These are phyloP conservation scores for Anguilla japonica DNA, from an alignment of 2,113 vertebrate species.

Conservation along the genomic window DNA sequence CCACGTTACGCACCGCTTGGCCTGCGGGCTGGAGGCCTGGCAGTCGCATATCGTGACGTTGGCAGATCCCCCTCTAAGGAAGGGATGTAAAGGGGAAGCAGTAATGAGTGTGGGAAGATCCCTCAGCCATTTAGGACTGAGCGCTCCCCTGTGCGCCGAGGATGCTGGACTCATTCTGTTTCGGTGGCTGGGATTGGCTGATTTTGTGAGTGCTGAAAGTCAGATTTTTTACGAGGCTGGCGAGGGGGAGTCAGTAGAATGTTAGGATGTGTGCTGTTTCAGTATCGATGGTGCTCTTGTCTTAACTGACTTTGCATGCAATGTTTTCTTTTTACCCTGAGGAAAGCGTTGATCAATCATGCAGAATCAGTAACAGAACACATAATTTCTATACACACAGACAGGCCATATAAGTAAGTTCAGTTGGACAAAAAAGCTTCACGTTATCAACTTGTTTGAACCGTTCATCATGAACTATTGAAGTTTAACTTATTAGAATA, in stretches of 20 bases:
- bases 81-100: slow-evolving; percentile 33
- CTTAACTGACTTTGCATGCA: background rate
- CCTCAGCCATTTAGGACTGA: background rate
- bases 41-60: background rate
- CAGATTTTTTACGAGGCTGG: background rate
- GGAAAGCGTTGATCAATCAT: background rate
- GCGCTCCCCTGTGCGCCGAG: background rate
- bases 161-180: slow-evolving; percentile 10
- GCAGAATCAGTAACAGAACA: background rate
- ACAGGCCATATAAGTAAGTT: background rate
- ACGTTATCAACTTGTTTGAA: background rate
- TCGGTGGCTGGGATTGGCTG: background rate
- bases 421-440: background rate
- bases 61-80: slow-evolving; percentile 16
- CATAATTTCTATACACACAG: background rate
- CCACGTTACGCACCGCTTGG: background rate
- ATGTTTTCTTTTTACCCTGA: background rate
- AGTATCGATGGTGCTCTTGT: background rate
- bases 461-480: background rate
- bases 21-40: background rate
- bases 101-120: slow-evolving; percentile 21
- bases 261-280: background rate
- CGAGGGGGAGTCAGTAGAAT: background rate
- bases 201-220: background rate
- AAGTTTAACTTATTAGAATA: background rate